Percentiles rank a stretch among this genome's conserved stretches.
phyloP scores from a whole-genome alignment of 2,113 vertebrate genomes.

The Chaetodon auriga region DNA sequence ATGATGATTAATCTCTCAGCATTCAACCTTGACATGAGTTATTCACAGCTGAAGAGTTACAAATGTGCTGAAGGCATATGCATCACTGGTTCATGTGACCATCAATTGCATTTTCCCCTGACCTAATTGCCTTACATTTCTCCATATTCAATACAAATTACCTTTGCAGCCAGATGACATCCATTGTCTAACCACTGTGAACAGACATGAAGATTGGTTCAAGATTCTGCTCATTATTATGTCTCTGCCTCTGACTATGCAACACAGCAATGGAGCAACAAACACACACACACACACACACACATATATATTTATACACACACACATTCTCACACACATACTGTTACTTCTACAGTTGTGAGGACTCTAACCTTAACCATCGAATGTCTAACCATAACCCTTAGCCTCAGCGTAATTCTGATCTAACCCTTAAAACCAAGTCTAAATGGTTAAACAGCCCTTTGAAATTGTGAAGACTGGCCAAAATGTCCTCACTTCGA shows the following conservation, averaged over 20 bases:
- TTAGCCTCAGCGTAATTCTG: no score
- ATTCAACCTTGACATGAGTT: constrained; percentile 88
- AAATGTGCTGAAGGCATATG: constrained; percentile 87
- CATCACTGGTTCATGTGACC: constrained; percentile 86
- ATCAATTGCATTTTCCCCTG: constrained; percentile 87
- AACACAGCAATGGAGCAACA: constrained; percentile 10
- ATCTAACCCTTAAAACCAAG: no score
- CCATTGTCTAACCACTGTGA: constrained; percentile 80
- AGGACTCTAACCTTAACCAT: no score
- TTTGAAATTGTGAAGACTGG: no score
- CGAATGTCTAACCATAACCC: no score
- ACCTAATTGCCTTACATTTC: constrained; percentile 89
- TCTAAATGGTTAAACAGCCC: no score
- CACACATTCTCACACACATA: no score
- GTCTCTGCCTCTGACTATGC: constrained; percentile 32
- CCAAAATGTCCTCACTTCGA: no score
- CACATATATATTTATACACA: no score
- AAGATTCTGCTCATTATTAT: constrained; percentile 44
- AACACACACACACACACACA: background rate
- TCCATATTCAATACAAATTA: constrained; percentile 90
- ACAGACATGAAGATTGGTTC: constrained; percentile 74
- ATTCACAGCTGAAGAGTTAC: constrained; percentile 88
- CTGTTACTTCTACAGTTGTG: no score
- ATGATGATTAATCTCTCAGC: constrained; percentile 88
- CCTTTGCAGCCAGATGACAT: constrained; percentile 84